Conservation (phyloP, 2,888 invertebrate species). For the Herminia tarsipennalis region DNA sequence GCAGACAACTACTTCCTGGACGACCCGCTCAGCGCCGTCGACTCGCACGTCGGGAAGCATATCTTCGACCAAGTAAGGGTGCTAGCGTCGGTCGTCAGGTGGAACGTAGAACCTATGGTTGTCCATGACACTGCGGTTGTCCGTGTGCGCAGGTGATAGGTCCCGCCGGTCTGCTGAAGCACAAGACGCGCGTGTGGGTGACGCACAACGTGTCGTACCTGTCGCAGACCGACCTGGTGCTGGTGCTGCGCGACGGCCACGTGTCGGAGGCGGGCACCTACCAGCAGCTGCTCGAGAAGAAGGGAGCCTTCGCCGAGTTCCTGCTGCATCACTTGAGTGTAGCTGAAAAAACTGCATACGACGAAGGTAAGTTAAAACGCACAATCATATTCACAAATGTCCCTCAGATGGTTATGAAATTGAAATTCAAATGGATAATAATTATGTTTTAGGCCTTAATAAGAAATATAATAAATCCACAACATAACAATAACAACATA, state of each 20-base stretch:
- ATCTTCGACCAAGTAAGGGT: slow-evolving; percentile 94
- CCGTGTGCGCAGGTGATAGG: slow-evolving; percentile 62
- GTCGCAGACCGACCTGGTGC: slow-evolving; percentile 94
- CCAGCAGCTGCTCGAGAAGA: slow-evolving; percentile 93
- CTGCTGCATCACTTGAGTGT: slow-evolving; percentile 92
- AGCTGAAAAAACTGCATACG: slow-evolving; percentile 74
- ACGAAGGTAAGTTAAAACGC: slow-evolving; percentile 62
- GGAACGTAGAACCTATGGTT: too few relatives aligned
- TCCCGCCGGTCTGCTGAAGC: slow-evolving; percentile 89
- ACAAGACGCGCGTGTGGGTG: slow-evolving; percentile 95
- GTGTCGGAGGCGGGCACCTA: slow-evolving; percentile 97
- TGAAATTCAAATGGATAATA: too few relatives aligned
- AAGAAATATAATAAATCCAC: too few relatives aligned
- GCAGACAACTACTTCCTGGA: slow-evolving; percentile 96
- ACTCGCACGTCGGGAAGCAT: slow-evolving; percentile 98
- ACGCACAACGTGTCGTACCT: slow-evolving; percentile 98
- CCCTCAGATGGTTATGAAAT: too few relatives aligned
- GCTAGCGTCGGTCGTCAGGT: not conserved
- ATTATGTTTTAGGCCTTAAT: too few relatives aligned
- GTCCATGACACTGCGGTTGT: too few relatives aligned
- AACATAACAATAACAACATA: too few relatives aligned
- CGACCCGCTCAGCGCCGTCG: slow-evolving; percentile 98
- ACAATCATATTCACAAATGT: too few relatives aligned
- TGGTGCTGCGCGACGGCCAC: slow-evolving; percentile 94
- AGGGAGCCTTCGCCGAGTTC: slow-evolving; percentile 94